Conservation (phyloP, 2,888 invertebrate species). For the Cheilosia impressa region DNA sequence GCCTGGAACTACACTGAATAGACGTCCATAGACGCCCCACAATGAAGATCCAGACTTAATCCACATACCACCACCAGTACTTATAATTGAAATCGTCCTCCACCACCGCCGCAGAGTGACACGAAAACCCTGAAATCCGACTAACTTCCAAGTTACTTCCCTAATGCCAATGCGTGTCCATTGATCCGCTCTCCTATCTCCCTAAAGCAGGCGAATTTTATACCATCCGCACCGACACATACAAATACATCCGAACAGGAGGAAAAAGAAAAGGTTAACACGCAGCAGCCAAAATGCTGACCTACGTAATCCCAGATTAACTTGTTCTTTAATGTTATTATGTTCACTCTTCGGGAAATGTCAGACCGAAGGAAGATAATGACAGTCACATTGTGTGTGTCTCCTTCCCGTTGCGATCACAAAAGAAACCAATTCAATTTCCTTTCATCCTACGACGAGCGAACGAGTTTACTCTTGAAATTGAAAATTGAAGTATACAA, state of each 20-base stretch:
- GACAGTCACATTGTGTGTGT: constrained; percentile 23
- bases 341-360: constrained; percentile 44
- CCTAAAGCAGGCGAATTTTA: constrained; percentile 25
- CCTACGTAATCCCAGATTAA: constrained; percentile 65
- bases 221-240: too few species aligned
- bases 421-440: constrained; percentile 35
- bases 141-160: constrained; percentile 11
- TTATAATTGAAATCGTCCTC: constrained; percentile 54
- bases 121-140: constrained; percentile 16
- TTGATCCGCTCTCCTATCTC: constrained; percentile 38
- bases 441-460: constrained; percentile 8
- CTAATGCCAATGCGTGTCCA: constrained; percentile 25
- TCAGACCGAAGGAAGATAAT: constrained; percentile 26
- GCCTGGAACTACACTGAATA: too few species aligned
- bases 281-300: constrained; percentile 50
- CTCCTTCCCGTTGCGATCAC: neutral
- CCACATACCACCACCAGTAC: neutral
- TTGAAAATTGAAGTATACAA: constrained; percentile 37
- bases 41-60: too few species aligned
- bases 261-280: constrained; percentile 39
- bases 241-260: too few species aligned
- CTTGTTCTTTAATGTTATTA: constrained; percentile 63
- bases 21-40: too few species aligned
- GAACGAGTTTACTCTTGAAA: constrained; percentile 14
- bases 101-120: neutral